Conservation (phyloP, 2,888 invertebrate species). For the Chorisops tibialis region DNA sequence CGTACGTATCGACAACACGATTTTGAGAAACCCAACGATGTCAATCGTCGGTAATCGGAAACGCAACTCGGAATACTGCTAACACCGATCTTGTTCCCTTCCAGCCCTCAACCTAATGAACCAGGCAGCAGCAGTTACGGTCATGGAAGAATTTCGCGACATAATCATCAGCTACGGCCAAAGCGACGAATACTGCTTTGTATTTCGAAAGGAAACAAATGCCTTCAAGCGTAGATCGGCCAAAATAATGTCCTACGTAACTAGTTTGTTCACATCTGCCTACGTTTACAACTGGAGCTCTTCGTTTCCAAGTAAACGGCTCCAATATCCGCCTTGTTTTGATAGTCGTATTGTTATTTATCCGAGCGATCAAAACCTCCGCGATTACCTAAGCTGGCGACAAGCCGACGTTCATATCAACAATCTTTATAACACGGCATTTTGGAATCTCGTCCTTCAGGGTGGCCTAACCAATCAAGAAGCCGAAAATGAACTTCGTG, state of each 20-base stretch:
- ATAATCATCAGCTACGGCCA: slow-evolving; percentile 86
- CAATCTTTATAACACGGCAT: slow-evolving; percentile 93
- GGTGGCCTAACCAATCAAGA: slow-evolving; percentile 70
- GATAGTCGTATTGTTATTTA: slow-evolving; percentile 87
- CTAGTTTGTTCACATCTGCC: slow-evolving; percentile 82
- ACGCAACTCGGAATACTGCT: background rate
- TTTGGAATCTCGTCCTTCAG: slow-evolving; percentile 84
- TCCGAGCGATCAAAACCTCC: slow-evolving; percentile 79
- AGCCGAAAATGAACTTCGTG: slow-evolving; percentile 84
- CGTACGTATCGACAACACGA: slow-evolving; percentile 78
- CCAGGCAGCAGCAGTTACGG: slow-evolving; percentile 75
- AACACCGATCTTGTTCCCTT: no score
- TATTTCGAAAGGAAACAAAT: slow-evolving; percentile 72
- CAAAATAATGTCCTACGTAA: slow-evolving; percentile 82
- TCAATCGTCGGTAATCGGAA: slow-evolving; percentile 48
- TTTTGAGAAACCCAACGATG: slow-evolving; percentile 83
- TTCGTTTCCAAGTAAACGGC: slow-evolving; percentile 66
- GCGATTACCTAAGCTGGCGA: slow-evolving; percentile 88
- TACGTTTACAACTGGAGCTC: slow-evolving; percentile 84
- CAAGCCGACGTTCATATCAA: slow-evolving; percentile 96
- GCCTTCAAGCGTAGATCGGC: slow-evolving; percentile 78
- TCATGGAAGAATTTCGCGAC: slow-evolving; percentile 82
- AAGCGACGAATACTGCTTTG: slow-evolving; percentile 96
- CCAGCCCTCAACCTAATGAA: slow-evolving; percentile 81
- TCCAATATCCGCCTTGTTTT: slow-evolving; percentile 89